Evolutionary conservation across 2,113 vertebrate species (phyloP).

Genomic region (Atractosteus spatula): DNA sequence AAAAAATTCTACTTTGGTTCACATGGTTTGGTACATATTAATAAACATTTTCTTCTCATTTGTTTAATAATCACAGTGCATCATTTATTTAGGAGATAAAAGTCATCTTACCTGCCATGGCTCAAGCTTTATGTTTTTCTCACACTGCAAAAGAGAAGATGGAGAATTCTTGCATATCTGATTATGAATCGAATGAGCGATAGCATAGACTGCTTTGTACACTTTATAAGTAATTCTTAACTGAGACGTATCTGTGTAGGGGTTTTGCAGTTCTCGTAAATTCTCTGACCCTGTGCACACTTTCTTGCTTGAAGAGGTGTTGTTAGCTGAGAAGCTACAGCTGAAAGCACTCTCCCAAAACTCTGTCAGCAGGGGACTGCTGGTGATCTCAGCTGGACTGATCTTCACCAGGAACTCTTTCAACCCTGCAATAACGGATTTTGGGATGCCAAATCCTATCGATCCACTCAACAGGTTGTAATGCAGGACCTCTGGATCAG

Average conservation of each 20-base stretch:
- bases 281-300: conserved; percentile 1
- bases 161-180: too few relatives aligned
- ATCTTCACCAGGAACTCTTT: conserved; percentile 8
- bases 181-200: background rate
- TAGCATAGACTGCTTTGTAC: conserved; percentile 9
- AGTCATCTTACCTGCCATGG: too few relatives aligned
- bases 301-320: background rate
- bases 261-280: conserved; percentile 2
- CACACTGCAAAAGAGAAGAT: too few relatives aligned
- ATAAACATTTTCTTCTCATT: too few relatives aligned
- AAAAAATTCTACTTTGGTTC: too few relatives aligned
- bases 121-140: too few relatives aligned
- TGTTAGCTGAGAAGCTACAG: background rate
- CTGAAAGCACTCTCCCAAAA: conserved; percentile 8
- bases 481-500: background rate
- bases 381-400: background rate
- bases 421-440: background rate
- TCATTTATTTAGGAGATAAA: too few relatives aligned
- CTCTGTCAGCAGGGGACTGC: background rate
- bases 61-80: too few relatives aligned
- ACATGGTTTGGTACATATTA: too few relatives aligned
- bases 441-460: background rate
- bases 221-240: conserved; percentile 8
- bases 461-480: background rate
- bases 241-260: conserved; percentile 11